Evolutionary conservation across 2,888 invertebrate genomes (phyloP), one percentile per base, ranked within the genome.

Genomic region (Tuta absoluta): DNA sequence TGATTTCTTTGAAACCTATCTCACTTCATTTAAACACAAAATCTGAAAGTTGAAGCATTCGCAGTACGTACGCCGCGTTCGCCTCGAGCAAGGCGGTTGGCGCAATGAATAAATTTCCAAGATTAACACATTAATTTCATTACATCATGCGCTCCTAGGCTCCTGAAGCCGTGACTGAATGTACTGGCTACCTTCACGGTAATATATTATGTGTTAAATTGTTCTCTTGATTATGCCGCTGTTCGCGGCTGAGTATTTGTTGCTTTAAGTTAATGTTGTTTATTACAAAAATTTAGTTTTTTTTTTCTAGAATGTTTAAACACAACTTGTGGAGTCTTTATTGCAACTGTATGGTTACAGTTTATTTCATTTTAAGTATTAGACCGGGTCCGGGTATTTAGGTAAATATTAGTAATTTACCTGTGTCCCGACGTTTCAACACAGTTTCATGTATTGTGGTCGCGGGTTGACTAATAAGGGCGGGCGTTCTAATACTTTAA

Each of bases 21-120:
- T 4, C 1, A 17, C 7, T 28, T 56, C 10, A 33, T 17, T 56
- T 2, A 8, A 28, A 11, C 33, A 28, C 7, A 56, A 56, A 56
- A 56, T 56, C 19, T 56, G 17, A 56, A 56, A 33, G 56, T 33
- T 14, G 21, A 59, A 60, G 60, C 23, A 60, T 45, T 45, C 58
- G 21, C 17, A 24, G 41, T 59, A 41, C 59, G 41, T 38, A 59
- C 11, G 21, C 21, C n/a, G 59, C 41, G 23, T 41, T 59, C 23
- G 45, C 60, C 60, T 24, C 45, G 28, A 45, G 64, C 48, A 19
- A 49, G 48, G 56, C 48, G 66, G 66, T 58, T 41, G 62, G 64
- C 65, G 65, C 68, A 66, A 68, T 68, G 68, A 68, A 68, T 68
- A 68, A 67, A 68, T 68, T 68, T 65, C 66, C 64, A 67, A 68